These are phyloP conservation scores for Phyllotreta striolata DNA, from an alignment of 2,888 invertebrate genomes.

Conservation along the genomic window DNA sequence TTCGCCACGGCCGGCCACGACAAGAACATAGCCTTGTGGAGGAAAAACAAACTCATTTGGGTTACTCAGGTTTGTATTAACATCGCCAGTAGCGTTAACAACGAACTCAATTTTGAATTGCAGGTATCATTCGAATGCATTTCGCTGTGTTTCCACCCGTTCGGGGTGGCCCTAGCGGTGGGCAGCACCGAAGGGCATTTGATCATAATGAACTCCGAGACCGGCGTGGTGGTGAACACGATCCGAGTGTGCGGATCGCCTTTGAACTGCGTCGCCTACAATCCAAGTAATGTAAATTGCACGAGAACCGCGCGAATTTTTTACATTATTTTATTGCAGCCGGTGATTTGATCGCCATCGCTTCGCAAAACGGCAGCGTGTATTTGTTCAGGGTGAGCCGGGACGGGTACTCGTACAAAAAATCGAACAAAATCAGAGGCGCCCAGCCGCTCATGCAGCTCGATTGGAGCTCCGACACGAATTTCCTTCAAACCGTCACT, in stretches of 20 bases:
- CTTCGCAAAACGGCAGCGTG: constrained; percentile 88
- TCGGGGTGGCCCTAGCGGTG: constrained; percentile 85
- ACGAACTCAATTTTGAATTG: no score
- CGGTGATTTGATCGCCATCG: constrained; percentile 87
- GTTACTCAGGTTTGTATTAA: no score
- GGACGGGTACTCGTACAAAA: constrained; percentile 90
- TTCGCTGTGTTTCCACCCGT: constrained; percentile 86
- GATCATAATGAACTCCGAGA: constrained; percentile 84
- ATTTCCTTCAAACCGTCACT: constrained; percentile 87
- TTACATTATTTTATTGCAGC: constrained; percentile 64
- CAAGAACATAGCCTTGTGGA: constrained; percentile 90
- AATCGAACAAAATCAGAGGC: constrained; percentile 87
- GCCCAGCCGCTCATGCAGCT: constrained; percentile 85
- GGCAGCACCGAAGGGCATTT: constrained; percentile 92
- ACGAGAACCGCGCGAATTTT: no score
- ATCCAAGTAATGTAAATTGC: constrained; percentile 72
- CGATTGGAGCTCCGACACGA: constrained; percentile 92
- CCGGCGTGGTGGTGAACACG: constrained; percentile 85
- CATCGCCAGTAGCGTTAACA: no score
- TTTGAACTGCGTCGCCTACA: constrained; percentile 85
- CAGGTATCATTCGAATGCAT: constrained; percentile 88
- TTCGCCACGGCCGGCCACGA: constrained; percentile 93
- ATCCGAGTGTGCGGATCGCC: constrained; percentile 88
- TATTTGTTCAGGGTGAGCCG: constrained; percentile 85
- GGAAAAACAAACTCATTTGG: constrained; percentile 87